Evolutionary conservation across 2,797 vertebrate genomes (phyloP), one percentile per base, ranked within the genome.

Genomic region (Pyrrhura leucotis): DNA sequence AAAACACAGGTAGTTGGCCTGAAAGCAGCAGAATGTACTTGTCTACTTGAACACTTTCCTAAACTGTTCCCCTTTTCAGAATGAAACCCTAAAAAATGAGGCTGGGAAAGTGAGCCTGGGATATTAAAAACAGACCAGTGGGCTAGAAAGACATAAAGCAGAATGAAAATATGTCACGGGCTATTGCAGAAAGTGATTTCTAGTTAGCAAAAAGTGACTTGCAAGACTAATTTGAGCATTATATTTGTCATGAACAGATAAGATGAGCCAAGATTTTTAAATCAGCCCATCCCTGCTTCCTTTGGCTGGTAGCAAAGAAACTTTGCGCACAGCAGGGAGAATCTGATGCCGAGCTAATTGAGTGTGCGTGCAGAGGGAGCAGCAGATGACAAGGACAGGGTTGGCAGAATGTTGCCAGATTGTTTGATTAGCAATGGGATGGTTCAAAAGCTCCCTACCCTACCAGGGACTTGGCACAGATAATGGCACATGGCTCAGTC

Each of bases 191-290:
- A 92, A 88, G 37, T 86, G 0, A 76, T 91, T 91, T 93, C 89
- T 61, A 88, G 67, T 80, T 77, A 90, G 85, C 85, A 96, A 95
- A 96, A 95, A 88, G 17, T 91, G 71, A 95, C 75, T 92, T 88
- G 31, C 47, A 86, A 59, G 54, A 71, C 63, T 77, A 88, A 74
- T 94, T 82, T 84, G 80, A 85, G 76, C 79, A 77, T 85, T 87
- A 42, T 63, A 90, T 85, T 82, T 89, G 40, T 90, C 83, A 71
- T 21, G 14, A 85, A 51, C 66, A 73, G 74, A 66, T 62, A 86
- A 86, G 76, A 94, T 63, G 69, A 95, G 83, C 67, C 80, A 92
- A 83, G 59, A 63, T 56, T 74, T 89, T 88, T 53, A 89, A 88
- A 88, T 87, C 51, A 58, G 40, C 59, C 77, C 56, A 61, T 53